Evolutionary conservation across 2,888 invertebrate genomes (phyloP), one percentile per base, ranked within the genome.

Genomic region (Kryphioiulus occultus): DNA sequence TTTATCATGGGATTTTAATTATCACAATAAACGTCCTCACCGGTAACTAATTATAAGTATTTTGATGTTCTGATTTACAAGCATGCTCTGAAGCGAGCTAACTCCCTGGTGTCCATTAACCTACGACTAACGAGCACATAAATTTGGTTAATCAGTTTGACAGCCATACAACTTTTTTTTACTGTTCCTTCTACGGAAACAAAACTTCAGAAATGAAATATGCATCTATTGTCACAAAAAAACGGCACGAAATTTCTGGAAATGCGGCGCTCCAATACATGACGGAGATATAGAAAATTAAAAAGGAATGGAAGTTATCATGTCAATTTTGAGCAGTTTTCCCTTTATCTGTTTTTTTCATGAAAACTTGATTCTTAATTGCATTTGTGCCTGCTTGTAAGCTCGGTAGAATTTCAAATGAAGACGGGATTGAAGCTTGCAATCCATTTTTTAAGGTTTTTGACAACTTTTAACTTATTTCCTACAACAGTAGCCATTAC

Each of bases 131-230:
- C 68, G 68, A 68, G 68, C 68, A 68, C 68, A 68, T 68, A 68
- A 68, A 68, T 68, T 68, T 68, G 68, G 68, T 68, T 68, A 68
- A 68, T 68, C 68, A 68, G 68, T 68, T 68, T 68, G 68, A 68
- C 68, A 68, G 68, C 68, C 68, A 68, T 68, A 26, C 68, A 68
- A 68, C 68, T 26, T 68, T 68, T 68, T 68, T 68, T 68, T 10
- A 5, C 47, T 4, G 5, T n/a, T 59, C 1, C 53, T 59, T 59
- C 53, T 59, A 26, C 68, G 26, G 26, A 68, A 68, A 68, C 68
- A 26, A 68, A 68, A 68, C 68, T 68, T 68, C 12, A n/a, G 9
- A 68, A 68, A 68, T 68, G 68, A 68, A 68, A 68, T 68, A 26
- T 53, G 53, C 53, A 53, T 53, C 53, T n/a, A 19, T 53, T n/a